phyloP scores from a whole-genome alignment of 2,113 vertebrate species.

The Varanus salvator region DNA sequence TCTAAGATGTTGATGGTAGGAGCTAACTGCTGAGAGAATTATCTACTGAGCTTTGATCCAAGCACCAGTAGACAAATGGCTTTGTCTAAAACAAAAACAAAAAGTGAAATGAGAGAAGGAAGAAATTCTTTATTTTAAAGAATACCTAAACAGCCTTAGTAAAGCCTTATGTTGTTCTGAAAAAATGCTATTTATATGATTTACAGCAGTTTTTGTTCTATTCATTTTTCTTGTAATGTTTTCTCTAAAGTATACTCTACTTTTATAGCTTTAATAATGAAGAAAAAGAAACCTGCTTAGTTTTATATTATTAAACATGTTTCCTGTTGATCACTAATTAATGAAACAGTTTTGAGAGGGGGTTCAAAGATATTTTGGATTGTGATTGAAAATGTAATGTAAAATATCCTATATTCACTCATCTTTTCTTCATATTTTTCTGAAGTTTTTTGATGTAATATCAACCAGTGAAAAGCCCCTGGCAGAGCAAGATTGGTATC shows the following conservation, averaged over 20 bases:
- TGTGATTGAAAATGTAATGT: not conserved
- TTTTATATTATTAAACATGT: not conserved
- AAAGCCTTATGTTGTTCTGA: not conserved
- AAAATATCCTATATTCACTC: constrained; percentile 3
- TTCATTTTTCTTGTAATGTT: not conserved
- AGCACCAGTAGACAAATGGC: not conserved
- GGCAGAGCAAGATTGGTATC: constrained; percentile 96
- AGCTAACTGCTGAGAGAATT: not conserved
- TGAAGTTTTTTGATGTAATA: constrained; percentile 93
- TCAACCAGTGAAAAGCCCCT: constrained; percentile 90
- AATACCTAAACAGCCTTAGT: not conserved
- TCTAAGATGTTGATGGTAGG: not conserved
- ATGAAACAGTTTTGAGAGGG: not conserved
- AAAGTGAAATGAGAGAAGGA: not conserved
- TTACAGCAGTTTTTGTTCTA: not conserved
- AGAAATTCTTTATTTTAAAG: not conserved
- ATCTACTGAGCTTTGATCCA: not conserved
- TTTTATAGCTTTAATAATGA: not conserved
- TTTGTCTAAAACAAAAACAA: not conserved
- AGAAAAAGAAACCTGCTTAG: not conserved
- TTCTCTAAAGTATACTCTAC: not conserved
- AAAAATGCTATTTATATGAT: not conserved
- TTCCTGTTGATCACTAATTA: constrained; percentile 20
- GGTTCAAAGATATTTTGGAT: not conserved
- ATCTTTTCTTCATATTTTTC: constrained; percentile 60